Percentiles rank a stretch among this genome's conserved stretches.
phyloP scores from a whole-genome alignment of 2,113 vertebrate genomes.

The Equus quagga region DNA sequence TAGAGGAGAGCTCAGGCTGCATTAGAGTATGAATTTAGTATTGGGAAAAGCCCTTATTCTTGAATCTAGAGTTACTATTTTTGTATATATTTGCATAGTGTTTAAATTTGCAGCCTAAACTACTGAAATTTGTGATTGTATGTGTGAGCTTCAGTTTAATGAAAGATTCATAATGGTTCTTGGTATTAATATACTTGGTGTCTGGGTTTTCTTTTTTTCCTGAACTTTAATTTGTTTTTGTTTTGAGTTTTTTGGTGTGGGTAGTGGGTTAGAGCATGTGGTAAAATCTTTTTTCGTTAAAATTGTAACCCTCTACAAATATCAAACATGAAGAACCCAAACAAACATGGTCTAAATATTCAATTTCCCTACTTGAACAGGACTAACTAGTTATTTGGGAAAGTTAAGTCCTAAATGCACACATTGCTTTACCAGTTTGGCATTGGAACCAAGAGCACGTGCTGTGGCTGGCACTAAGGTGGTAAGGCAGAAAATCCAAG shows the following conservation, averaged over 20 bases:
- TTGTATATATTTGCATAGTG: conserved; percentile 85
- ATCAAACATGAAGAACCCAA: conserved; percentile 75
- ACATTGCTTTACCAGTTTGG: conserved; percentile 66
- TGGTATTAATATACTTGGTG: conserved; percentile 72
- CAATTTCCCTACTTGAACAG: conserved; percentile 57
- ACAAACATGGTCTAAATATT: conserved; percentile 71
- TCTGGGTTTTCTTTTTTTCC: conserved; percentile 71
- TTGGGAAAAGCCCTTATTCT: conserved; percentile 82
- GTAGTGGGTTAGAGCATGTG: conserved; percentile 61
- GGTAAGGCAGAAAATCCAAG: conserved; percentile 46
- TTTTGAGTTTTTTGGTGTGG: conserved; percentile 24
- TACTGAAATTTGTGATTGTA: conserved; percentile 89
- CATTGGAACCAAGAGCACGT: conserved; percentile 66
- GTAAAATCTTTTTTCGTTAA: conserved; percentile 42
- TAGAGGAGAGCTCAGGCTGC: conserved; percentile 80
- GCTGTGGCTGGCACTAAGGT: conserved; percentile 47
- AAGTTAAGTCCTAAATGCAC: conserved; percentile 68
- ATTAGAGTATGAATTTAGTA: conserved; percentile 81
- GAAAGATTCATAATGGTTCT: conserved; percentile 80
- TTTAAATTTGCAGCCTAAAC: conserved; percentile 88
- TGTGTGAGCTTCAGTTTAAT: conserved; percentile 84
- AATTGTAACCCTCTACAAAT: conserved; percentile 68
- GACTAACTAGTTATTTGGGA: conserved; percentile 69
- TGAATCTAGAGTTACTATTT: conserved; percentile 86
- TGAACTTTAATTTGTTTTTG: conserved; percentile 47